Evolutionary conservation across 2,888 invertebrate species (phyloP), one percentile per base, ranked within the genome.

Genomic region (Philereme vetulata): DNA sequence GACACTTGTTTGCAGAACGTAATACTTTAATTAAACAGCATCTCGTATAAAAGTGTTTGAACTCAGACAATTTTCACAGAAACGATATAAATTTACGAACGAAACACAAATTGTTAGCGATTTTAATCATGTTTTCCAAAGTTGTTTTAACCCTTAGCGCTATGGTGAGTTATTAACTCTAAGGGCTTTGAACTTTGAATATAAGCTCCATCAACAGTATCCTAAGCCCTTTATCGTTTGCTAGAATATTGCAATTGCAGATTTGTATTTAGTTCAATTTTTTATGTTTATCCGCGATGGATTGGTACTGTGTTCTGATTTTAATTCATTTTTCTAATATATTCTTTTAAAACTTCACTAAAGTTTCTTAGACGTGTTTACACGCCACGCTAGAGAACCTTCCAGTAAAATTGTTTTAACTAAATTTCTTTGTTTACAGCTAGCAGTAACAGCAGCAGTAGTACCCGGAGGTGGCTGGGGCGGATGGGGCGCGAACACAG

Each of bases 51-150:
- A 86, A 86, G 70, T 66, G 64, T 65, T 66, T 54, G 44, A 57
- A 61, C 62, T 53, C 60, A 69, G 70, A 60, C 48, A 67, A 56
- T 62, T 60, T 66, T 63, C 70, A 68, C 76, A 76, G 54, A 74
- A 73, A 75, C 75, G 74, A 71, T 69, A 68, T 68, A 62, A 64
- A 62, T 66, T 68, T 66, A 74, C 72, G 72, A 76, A 72, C 71
- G 72, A 69, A 76, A 79, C 61, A 71, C 70, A 70, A 71, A 74
- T 56, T 65, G 56, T 42, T 53, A 56, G n/a, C 49, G 42, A 62
- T 54, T 64, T 56, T 50, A 76, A 84, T 74, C 54, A 91, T 92
- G 91, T 81, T 78, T 72, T 83, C 84, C 58, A 88, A 88, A 73
- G 69, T 85, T 64, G 62, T 85, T 62, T 57, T 90, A 45, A 77